These are phyloP conservation scores for Druon quercuslanigerum DNA, from an alignment of 1,140 invertebrate genomes.

Conservation along the genomic window DNA sequence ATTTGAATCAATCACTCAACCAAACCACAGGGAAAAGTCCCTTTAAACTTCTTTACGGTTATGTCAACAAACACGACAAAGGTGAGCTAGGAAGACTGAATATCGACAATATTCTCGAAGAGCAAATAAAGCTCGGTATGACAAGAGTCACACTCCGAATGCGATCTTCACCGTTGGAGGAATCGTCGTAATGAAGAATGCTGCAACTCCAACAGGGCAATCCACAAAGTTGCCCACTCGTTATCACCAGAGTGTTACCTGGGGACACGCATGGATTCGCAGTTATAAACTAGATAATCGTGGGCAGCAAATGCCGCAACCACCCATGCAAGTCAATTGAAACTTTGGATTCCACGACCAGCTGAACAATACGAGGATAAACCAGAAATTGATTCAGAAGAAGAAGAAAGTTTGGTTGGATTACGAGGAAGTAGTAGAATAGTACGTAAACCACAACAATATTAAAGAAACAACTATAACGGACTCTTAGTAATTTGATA, in stretches of 20 bases:
- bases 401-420: neutral
- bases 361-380: neutral
- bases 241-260: neutral
- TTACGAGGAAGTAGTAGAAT: too few species aligned
- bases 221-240: neutral
- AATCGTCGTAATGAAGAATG: neutral
- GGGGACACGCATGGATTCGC: neutral
- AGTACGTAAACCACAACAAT: too few species aligned
- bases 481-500: too few species aligned
- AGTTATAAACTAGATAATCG: neutral
- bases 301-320: neutral
- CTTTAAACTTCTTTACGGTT: too few species aligned
- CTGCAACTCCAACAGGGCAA: neutral
- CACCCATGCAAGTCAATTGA: neutral
- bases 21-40: too few species aligned
- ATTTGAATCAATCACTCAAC: too few species aligned
- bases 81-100: too few species aligned
- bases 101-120: neutral
- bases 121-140: neutral
- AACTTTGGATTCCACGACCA: too few species aligned
- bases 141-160: neutral
- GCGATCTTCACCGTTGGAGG: neutral
- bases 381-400: neutral
- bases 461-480: too few species aligned
- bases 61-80: too few species aligned